Evolutionary conservation across 2,113 vertebrate genomes (phyloP).

Genomic region (Dolichallabes microphthalmus): DNA sequence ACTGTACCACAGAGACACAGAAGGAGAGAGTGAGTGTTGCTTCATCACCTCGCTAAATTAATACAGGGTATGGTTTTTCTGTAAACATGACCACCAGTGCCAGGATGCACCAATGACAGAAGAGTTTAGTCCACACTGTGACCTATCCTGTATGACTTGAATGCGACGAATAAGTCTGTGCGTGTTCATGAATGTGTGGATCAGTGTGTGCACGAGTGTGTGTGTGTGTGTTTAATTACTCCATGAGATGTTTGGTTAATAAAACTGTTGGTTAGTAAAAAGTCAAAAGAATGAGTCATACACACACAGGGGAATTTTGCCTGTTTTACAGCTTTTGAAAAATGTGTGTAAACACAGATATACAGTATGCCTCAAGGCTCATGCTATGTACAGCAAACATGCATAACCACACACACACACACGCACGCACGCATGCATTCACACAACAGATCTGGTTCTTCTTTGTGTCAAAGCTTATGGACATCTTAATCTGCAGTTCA

Average conservation of each 20-base stretch:
- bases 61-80: slow-evolving; percentile 2
- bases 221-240: not conserved
- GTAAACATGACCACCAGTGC: slow-evolving; percentile 1
- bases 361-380: not conserved
- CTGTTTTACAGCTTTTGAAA: slow-evolving; percentile 2
- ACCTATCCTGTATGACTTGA: not conserved
- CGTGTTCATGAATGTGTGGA: not conserved
- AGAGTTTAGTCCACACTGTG: not conserved
- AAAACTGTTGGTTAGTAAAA: not conserved
- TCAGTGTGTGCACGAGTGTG: not conserved
- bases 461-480: not conserved
- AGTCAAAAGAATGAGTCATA: slow-evolving; percentile 1
- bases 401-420: slow-evolving; percentile 6
- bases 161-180: not conserved
- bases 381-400: not conserved
- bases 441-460: not conserved
- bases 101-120: slow-evolving; percentile 4
- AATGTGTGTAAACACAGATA: slow-evolving; percentile 5
- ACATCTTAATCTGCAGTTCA: not conserved
- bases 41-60: slow-evolving; percentile 19
- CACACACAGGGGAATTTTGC: not conserved
- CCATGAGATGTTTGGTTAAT: not conserved
- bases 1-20: not conserved
- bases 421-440: not conserved
- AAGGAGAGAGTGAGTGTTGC: not conserved